A percentile compares a stretch with the other conserved stretches of the same genome.
Conservation (phyloP, 2,888 invertebrate genomes). For the Synanthedon myopaeformis region DNA sequence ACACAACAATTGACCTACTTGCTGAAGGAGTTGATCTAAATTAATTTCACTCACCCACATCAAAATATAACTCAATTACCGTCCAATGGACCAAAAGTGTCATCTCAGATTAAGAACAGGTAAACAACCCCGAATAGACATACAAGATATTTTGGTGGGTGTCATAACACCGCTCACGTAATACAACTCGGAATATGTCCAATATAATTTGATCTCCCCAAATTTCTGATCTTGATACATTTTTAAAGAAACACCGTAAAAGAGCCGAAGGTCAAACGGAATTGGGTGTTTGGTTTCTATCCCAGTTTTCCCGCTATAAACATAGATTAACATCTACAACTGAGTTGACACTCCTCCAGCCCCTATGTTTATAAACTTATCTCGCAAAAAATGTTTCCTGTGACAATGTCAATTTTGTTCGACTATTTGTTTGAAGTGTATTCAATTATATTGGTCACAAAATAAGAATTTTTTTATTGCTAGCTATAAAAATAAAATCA, state of each 20-base stretch:
- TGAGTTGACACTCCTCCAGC: background rate
- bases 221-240: background rate
- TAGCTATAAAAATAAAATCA: constrained; percentile 2
- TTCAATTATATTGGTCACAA: no score
- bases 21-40: constrained; percentile 7
- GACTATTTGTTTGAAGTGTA: no score
- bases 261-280: background rate
- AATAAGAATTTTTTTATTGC: no score
- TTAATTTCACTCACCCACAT: constrained; percentile 12
- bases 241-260: background rate
- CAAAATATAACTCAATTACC: constrained; percentile 7
- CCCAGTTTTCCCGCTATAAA: background rate
- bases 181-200: background rate
- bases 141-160: constrained; percentile 5
- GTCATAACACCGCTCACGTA: constrained; percentile 12
- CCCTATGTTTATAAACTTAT: background rate
- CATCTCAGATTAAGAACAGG: constrained; percentile 21
- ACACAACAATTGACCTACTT: constrained; percentile 5
- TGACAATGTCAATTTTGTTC: no score
- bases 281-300: background rate
- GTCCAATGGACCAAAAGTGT: constrained; percentile 21
- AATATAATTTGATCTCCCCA: background rate
- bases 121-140: constrained; percentile 18
- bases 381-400: background rate
- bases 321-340: background rate